phyloP scores from a whole-genome alignment of 2,888 invertebrate species.

The Agriopis leucophaearia region DNA sequence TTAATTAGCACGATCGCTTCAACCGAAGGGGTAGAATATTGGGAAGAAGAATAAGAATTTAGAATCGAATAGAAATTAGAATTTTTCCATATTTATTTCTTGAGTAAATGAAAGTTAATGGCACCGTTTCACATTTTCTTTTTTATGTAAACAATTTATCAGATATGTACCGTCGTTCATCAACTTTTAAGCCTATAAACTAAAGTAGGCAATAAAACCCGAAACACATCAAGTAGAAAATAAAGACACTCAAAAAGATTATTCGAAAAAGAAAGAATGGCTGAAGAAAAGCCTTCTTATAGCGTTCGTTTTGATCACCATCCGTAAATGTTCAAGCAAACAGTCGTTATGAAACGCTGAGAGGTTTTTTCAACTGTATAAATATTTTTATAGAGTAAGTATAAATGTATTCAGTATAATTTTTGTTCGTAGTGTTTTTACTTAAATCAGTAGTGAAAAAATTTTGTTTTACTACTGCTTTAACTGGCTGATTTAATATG shows the following conservation, averaged over 20 bases:
- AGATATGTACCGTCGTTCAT: not conserved
- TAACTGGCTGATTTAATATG: no score
- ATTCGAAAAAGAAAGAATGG: slow-evolving; percentile 21
- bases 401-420: not conserved
- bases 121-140: no score
- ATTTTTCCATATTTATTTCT: no score
- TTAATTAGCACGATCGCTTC: no score
- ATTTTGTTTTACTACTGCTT: no score
- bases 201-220: slow-evolving; percentile 14
- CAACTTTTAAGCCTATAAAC: slow-evolving; percentile 13
- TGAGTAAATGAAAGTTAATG: no score
- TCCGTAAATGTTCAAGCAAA: slow-evolving; percentile 37
- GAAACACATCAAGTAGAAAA: slow-evolving; percentile 23
- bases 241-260: slow-evolving; percentile 27
- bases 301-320: slow-evolving; percentile 20
- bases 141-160: not conserved
- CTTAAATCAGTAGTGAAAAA: not conserved
- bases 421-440: not conserved
- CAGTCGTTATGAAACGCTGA: slow-evolving; percentile 4
- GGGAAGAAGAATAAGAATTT: no score
- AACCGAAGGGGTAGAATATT: no score
- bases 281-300: slow-evolving; percentile 28
- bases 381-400: slow-evolving; percentile 4
- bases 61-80: no score
- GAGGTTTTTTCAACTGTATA: slow-evolving; percentile 19